Evolutionary conservation across 2,113 vertebrate species (phyloP).

Genomic region (Scophthalmus maximus): DNA sequence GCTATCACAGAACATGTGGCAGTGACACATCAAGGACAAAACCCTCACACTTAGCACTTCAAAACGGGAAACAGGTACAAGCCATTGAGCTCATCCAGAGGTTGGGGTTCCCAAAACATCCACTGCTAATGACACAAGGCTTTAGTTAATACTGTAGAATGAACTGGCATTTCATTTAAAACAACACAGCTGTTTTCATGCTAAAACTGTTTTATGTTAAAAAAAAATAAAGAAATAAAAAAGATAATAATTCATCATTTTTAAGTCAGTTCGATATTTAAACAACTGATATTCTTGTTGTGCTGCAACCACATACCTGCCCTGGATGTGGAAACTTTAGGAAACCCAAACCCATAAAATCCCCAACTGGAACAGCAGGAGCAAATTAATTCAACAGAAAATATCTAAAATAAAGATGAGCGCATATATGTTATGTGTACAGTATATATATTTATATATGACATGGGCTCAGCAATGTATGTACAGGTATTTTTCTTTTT

Average conservation of each 20-base stretch:
- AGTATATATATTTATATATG: slow-evolving; percentile 76
- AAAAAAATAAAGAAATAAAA: slow-evolving; percentile 3
- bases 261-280: not conserved
- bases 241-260: not conserved
- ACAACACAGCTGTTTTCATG: slow-evolving; percentile 15
- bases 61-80: slow-evolving; percentile 35
- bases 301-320: not conserved
- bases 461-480: slow-evolving; percentile 80
- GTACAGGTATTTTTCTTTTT: slow-evolving; percentile 75
- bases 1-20: slow-evolving; percentile 53
- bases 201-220: slow-evolving; percentile 1
- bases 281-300: not conserved
- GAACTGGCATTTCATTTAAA: slow-evolving; percentile 16
- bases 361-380: slow-evolving; percentile 47
- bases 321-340: slow-evolving; percentile 48
- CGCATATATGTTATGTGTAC: slow-evolving; percentile 64
- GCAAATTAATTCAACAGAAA: slow-evolving; percentile 59
- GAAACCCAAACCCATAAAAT: slow-evolving; percentile 48
- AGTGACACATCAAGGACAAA: slow-evolving; percentile 38
- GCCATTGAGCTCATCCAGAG: slow-evolving; percentile 28
- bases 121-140: slow-evolving; percentile 14
- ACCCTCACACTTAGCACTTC: slow-evolving; percentile 67
- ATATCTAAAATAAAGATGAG: slow-evolving; percentile 71
- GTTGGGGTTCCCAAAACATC: slow-evolving; percentile 53
- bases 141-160: slow-evolving; percentile 6